These are phyloP conservation scores for Caenorhabditis briggsae DNA, from an alignment of 1,140 invertebrate species.

Conservation along the genomic window DNA sequence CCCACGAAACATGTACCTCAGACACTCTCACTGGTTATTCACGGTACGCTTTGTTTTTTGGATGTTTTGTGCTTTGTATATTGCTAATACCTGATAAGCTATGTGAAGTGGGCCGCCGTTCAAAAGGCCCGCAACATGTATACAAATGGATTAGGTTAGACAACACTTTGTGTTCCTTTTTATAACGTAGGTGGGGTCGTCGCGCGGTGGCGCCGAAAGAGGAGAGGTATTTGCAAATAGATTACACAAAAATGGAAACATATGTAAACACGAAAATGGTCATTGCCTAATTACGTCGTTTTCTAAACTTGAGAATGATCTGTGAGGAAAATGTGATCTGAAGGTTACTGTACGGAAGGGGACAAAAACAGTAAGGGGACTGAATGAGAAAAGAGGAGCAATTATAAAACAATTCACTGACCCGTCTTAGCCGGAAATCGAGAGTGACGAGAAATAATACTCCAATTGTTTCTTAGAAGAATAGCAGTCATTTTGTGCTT, in stretches of 20 bases:
- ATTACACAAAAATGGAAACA: conserved; percentile 53
- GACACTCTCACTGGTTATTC: conserved; percentile 27
- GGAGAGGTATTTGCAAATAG: conserved; percentile 29
- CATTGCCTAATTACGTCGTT: conserved; percentile 24
- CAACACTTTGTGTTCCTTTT: conserved; percentile 21
- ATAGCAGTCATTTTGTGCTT: too few species aligned
- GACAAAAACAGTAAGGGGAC: neutral
- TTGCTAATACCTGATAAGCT: conserved; percentile 27
- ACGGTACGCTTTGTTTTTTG: conserved; percentile 4
- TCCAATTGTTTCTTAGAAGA: too few species aligned
- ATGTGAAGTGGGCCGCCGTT: conserved; percentile 40
- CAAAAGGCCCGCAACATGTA: conserved; percentile 42
- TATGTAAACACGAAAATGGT: conserved; percentile 6
- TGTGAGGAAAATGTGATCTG: neutral
- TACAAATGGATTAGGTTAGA: conserved; percentile 11
- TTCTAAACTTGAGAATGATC: too few species aligned
- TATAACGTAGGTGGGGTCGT: neutral
- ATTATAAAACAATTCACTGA: conserved; percentile 10
- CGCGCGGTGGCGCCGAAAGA: neutral
- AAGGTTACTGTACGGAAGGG: neutral
- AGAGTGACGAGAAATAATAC: neutral
- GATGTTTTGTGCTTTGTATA: conserved; percentile 3
- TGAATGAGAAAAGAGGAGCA: neutral
- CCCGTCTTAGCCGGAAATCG: neutral
- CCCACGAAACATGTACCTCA: conserved; percentile 42